Evolutionary conservation across 2,113 vertebrate genomes (phyloP), one percentile per base, ranked within the genome.

Genomic region (Gulo gulo): DNA sequence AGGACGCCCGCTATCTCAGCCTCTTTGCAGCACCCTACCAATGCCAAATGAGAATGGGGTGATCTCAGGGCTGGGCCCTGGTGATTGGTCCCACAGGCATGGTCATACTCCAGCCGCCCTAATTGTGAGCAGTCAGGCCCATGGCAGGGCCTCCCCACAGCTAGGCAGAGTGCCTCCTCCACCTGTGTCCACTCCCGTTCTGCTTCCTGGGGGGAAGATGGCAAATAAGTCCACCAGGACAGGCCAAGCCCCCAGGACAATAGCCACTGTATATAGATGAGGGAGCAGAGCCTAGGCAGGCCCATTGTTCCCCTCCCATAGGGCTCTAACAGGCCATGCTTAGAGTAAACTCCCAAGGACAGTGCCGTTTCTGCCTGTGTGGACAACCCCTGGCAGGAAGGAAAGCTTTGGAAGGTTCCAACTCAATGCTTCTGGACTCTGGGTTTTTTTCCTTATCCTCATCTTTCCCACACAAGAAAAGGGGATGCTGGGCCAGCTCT

Each of bases 401-500:
- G 29, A 93, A 96, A 83, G 15, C 20, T 97, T 93, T 90, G 50
- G 16, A 18, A 42, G 8, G 12, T 71, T 94, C 45, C 21, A 74
- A 39, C 47, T 34, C 52, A 86, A 21, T 39, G 71, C 34, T 39
- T 92, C 97, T 92, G 92, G 67, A 45, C 31, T 92, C 92, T 63
- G 39, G 55, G 76, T 61, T 88, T n/a, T 50, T 95, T 81, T 50
- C 47, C 39, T 92, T 36, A 55, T 50, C 90, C 86, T 87, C 83
- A 67, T 52, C 79, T 95, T 97, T 93, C 94, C 26, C 29, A 91
- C 1, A 91, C 24, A 59, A 94, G 34, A 34, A 95, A 98, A 65
- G 42, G 36, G 85, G 12, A 83, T 14, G 57, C 91, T 92, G 92
- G 55, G 91, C 45, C 61, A 34, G 8, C 79, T 98, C 95, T 94